Base-by-base conservation (phyloP, 2,113 vertebrate genomes). In the Hucho hucho region DNA sequence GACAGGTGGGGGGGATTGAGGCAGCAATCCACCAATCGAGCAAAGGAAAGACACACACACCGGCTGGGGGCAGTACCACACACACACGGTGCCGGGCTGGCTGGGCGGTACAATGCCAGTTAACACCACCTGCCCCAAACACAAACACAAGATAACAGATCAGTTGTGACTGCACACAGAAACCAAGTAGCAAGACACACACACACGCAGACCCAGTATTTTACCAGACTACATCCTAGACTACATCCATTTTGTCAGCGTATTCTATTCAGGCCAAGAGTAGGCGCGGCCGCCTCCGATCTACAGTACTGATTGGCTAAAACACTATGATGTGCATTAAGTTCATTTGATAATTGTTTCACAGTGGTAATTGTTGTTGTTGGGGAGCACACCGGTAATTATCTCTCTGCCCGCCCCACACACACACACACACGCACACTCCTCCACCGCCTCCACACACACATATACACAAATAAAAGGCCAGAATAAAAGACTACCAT, bases 1-100 rank as follows among this genome's bases (percentile, higher is more conserved):
- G 88, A 92, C 90, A 92, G 90, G 90, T 92, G 90, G 86, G 74
- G 74, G 83, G 82, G 84, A 84, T 89, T 88, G 76, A 79, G 78
- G n/a, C 32, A 43, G 37, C 28, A 13, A 25, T 29, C 64, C 11
- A 32, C 26, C 58, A 59, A 2, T 14, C 18, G 12, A 46, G 66
- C 66, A 43, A 13, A 46, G 37, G 32, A 69, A 43, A 67, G 24
- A 67, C 29, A 75, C 63, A 32, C 82, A 83, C 85, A 89, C 88
- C 86, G 89, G 89, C 88, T 90, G 85, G 73, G 85, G 83, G 79
- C 78, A 80, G 75, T 3, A 75, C 85, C 78, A 56, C 83, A 64
- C 82, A 73, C 75, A 79, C 14, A 14, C 68, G 87, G 87, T 86
- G 90, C 88, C 89, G 78, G 79, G 76, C 75, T 81, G 88, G 76